phyloP scores from a whole-genome alignment of 37 sponge, comb jelly and placozoan genomes.

The Oscarella lobularis region DNA sequence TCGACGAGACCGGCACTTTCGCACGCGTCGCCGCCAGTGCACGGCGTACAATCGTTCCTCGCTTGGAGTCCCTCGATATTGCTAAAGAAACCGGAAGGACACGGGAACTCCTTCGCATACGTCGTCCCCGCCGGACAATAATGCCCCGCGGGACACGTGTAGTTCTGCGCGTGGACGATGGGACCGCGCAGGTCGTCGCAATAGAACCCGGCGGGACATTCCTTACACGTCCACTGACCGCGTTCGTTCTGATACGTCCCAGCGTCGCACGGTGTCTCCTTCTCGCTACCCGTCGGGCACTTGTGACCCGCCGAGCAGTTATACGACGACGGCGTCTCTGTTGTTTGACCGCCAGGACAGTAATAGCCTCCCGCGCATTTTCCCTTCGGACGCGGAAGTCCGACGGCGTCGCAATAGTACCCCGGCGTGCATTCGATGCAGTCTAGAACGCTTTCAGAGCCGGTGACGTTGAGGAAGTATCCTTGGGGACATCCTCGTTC shows the following conservation, averaged over 20 bases:
- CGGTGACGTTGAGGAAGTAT: background rate
- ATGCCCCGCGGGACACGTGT: slow-evolving; percentile 15
- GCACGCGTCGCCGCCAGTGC: background rate
- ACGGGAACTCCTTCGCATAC: slow-evolving; percentile 14
- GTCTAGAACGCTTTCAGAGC: background rate
- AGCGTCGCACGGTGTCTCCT: slow-evolving; percentile 7
- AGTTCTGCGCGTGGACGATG: slow-evolving; percentile 8
- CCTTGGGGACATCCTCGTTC: slow-evolving; percentile 2
- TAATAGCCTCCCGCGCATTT: slow-evolving; percentile 17
- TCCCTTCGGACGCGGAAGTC: slow-evolving; percentile 13
- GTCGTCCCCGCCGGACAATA: slow-evolving; percentile 17
- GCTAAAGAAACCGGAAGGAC: background rate
- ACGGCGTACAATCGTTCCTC: background rate
- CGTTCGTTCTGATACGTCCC: background rate
- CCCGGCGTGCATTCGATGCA: background rate
- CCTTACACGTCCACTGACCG: background rate
- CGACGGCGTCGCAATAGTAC: background rate
- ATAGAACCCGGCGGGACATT: slow-evolving; percentile 19
- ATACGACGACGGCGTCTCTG: background rate
- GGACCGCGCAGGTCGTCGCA: slow-evolving; percentile 4
- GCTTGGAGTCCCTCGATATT: background rate
- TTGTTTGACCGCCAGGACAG: slow-evolving; percentile 12
- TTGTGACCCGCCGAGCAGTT: background rate
- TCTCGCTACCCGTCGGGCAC: background rate
- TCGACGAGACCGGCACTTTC: background rate